Percentiles rank a stretch among this genome's conserved stretches.
These are phyloP conservation scores for Pseudonaja textilis DNA, from an alignment of 2,113 vertebrate genomes.

Conservation along the genomic window DNA sequence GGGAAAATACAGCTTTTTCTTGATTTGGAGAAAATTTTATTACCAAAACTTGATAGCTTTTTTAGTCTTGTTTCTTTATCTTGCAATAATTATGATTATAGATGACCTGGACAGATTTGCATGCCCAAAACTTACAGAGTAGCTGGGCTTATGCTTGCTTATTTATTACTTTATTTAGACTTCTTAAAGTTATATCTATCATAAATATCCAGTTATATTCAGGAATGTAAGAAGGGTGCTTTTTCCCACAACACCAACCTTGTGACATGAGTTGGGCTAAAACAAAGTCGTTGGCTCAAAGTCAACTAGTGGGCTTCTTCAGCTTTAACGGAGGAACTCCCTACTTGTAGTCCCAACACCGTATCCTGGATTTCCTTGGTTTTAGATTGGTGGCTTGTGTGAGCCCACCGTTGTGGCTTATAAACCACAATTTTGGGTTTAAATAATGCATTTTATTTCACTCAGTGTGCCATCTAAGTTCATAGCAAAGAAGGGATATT, in stretches of 20 bases:
- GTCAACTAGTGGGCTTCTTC: not conserved
- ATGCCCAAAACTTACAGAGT: not conserved
- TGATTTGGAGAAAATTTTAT: not conserved
- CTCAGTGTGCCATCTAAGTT: not conserved
- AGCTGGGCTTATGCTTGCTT: not conserved
- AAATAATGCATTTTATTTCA: not conserved
- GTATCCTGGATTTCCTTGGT: not conserved
- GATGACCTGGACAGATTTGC: not conserved
- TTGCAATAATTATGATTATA: not conserved
- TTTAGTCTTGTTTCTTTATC: not conserved
- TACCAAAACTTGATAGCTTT: not conserved
- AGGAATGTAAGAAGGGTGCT: not conserved
- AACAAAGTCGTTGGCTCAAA: not conserved
- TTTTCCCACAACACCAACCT: not conserved
- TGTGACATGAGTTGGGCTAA: not conserved
- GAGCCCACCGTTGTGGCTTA: not conserved
- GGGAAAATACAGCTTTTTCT: not conserved
- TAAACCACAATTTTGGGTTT: not conserved
- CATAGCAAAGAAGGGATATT: not conserved
- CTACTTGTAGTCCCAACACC: not conserved
- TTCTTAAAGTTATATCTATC: not conserved
- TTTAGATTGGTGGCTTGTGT: not conserved
- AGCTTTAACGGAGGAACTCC: not conserved
- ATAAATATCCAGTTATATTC: not conserved
- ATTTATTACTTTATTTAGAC: not conserved